A percentile compares a stretch with the other conserved stretches of the same genome.
phyloP scores from a whole-genome alignment of 2,113 vertebrate species.

The Sapayoa aenigma region DNA sequence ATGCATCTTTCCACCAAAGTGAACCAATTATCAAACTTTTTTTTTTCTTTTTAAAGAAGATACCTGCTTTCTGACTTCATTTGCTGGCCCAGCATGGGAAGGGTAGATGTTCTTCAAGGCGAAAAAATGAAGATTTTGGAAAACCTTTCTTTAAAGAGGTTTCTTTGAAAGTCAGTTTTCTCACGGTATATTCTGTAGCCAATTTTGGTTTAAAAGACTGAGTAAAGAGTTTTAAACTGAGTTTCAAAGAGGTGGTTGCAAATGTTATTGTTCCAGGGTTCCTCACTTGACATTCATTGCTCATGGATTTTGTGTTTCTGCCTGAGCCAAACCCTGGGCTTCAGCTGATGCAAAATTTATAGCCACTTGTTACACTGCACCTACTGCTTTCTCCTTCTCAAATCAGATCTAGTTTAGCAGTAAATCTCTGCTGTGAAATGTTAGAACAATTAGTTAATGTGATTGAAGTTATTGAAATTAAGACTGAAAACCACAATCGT shows the following conservation, averaged over 20 bases:
- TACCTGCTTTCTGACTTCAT: not conserved
- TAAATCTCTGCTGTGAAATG: conserved; percentile 72
- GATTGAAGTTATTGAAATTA: conserved; percentile 78
- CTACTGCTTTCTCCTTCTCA: conserved; percentile 16
- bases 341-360: conserved; percentile 16
- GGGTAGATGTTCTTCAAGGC: not conserved
- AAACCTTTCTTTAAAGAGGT: not conserved
- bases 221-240: not conserved
- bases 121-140: not conserved
- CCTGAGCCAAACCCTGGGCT: not conserved
- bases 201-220: not conserved
- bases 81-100: not conserved
- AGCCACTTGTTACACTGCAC: not conserved
- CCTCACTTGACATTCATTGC: conserved; percentile 1
- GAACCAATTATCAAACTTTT: not conserved
- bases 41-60: not conserved
- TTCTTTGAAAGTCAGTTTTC: not conserved
- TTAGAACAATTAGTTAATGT: conserved; percentile 74
- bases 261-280: not conserved
- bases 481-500: conserved; percentile 36
- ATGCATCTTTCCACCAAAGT: conserved; percentile 1
- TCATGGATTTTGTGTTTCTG: not conserved
- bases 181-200: not conserved
- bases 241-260: not conserved
- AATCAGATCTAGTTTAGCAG: conserved; percentile 33